These are phyloP conservation scores for Ormyrus pomaceus DNA, from an alignment of 2,888 invertebrate genomes.

Conservation along the genomic window DNA sequence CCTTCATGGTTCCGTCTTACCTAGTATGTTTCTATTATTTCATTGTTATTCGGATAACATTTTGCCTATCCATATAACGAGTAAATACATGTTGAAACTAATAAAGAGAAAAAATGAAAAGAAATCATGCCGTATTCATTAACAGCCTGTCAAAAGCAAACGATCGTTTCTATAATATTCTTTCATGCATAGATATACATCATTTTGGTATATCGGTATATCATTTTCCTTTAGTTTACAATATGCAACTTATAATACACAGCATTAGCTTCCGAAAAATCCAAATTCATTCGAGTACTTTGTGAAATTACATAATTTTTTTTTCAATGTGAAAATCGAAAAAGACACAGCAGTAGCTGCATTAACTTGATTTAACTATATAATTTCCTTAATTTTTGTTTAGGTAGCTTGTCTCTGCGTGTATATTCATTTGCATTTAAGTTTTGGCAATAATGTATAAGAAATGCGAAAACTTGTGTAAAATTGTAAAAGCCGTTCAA, in stretches of 20 bases:
- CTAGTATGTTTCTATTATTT: conserved; percentile 74
- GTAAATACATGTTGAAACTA: conserved; percentile 58
- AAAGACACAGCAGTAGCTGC: no score
- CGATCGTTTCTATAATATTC: conserved; percentile 1
- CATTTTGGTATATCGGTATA: background rate
- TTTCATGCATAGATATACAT: background rate
- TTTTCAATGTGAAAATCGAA: no score
- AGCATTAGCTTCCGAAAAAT: background rate
- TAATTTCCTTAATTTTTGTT: no score
- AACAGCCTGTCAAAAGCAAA: conserved; percentile 19
- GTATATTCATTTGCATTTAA: no score
- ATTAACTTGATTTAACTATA: background rate
- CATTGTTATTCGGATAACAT: conserved; percentile 70
- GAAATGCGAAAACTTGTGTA: conserved; percentile 15
- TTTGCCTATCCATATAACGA: conserved; percentile 68
- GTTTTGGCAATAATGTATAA: background rate
- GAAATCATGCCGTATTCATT: background rate
- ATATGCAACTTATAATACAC: background rate
- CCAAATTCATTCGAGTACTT: background rate
- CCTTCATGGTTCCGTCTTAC: conserved; percentile 63
- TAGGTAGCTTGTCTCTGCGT: no score
- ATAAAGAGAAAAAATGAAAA: conserved; percentile 20
- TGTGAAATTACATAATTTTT: background rate
- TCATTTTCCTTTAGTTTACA: background rate
- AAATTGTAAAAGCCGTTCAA: conserved; percentile 23